Percentiles rank a stretch among this genome's conserved stretches.
Evolutionary conservation across 2,888 invertebrate species (phyloP).

Genomic region (Pollenia amentaria): DNA sequence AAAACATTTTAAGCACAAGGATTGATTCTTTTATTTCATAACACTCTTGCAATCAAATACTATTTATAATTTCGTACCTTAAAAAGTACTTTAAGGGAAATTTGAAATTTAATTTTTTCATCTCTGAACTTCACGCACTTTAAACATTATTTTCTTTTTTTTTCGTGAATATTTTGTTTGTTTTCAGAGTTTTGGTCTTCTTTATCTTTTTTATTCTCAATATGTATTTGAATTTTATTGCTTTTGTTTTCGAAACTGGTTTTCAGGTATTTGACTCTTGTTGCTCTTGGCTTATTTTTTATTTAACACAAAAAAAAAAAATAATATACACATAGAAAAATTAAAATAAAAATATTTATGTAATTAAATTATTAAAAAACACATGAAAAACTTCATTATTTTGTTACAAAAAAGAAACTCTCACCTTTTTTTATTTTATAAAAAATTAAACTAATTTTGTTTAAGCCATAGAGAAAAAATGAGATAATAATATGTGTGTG

Average conservation of each 20-base stretch:
- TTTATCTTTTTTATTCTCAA: conserved; percentile 45
- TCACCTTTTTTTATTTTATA: conserved; percentile 51
- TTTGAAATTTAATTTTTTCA: background rate
- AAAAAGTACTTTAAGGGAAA: conserved; percentile 10
- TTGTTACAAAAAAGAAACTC: conserved; percentile 26
- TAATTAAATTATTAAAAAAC: background rate
- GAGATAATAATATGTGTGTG: conserved; percentile 23
- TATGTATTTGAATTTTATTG: conserved; percentile 66
- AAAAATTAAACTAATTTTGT: conserved; percentile 33
- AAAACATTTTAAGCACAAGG: no score
- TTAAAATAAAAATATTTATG: conserved; percentile 3
- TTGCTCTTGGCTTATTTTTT: conserved; percentile 76
- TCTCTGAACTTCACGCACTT: conserved; percentile 61
- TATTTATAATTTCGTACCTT: background rate
- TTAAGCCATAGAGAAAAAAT: conserved; percentile 42
- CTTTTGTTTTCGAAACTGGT: conserved; percentile 79
- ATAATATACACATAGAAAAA: conserved; percentile 45
- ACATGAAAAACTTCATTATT: background rate
- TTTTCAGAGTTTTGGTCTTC: conserved; percentile 59
- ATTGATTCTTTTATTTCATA: no score
- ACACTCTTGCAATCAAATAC: background rate
- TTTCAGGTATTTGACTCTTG: conserved; percentile 78
- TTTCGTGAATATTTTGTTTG: conserved; percentile 46
- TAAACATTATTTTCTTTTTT: conserved; percentile 59
- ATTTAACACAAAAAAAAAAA: conserved; percentile 19